A percentile compares a stretch with the other conserved stretches of the same genome.
Conservation (phyloP, 1,140 invertebrate species). For the Hylaeus volcanicus region DNA sequence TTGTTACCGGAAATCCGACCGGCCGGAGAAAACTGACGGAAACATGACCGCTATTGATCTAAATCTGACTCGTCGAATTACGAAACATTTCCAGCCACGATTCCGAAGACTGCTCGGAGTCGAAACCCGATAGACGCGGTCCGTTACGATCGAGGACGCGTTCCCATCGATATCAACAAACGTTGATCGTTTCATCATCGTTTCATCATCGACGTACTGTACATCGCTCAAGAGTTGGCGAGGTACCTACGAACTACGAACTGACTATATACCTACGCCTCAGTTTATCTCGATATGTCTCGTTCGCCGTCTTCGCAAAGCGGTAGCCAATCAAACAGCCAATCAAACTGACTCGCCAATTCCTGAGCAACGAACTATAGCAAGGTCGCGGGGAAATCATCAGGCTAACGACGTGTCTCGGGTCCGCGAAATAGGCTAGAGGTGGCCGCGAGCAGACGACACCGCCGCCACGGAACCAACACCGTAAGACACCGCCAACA, state of each 20-base stretch:
- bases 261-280: too few relatives aligned
- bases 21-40: background rate
- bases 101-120: background rate
- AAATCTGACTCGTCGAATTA: too few relatives aligned
- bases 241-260: too few relatives aligned
- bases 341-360: too few relatives aligned
- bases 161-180: background rate
- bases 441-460: conserved; percentile 19
- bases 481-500: conserved; percentile 21
- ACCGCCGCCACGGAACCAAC: conserved; percentile 19
- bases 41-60: too few relatives aligned
- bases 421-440: background rate
- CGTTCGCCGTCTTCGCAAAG: too few relatives aligned
- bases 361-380: background rate
- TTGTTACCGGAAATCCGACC: background rate
- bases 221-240: too few relatives aligned
- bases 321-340: too few relatives aligned
- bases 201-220: background rate
- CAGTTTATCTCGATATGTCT: too few relatives aligned
- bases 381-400: conserved; percentile 43
- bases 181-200: background rate
- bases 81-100: background rate
- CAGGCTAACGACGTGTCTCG: conserved; percentile 43
- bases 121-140: background rate
- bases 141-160: background rate